Conservation (phyloP, 2,113 vertebrate genomes). For the Phainopepla nitens region DNA sequence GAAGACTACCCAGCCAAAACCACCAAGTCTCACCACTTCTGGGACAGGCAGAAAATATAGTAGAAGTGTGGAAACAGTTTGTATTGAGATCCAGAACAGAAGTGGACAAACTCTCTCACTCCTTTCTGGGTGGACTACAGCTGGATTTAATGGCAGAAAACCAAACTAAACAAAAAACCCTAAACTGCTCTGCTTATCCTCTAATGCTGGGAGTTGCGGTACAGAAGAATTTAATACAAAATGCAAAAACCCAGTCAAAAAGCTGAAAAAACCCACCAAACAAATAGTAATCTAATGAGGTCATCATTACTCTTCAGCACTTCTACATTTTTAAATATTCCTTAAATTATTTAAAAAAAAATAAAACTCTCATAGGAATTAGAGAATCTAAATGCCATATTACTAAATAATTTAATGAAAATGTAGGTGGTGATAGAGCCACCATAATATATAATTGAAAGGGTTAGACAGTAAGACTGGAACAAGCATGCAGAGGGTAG, state of each 20-base stretch:
- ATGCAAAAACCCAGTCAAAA: neutral
- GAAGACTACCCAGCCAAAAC: neutral
- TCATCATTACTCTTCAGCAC: neutral
- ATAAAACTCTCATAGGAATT: neutral
- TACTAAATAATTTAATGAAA: neutral
- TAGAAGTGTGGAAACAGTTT: neutral
- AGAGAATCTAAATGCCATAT: neutral
- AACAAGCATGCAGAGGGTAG: neutral
- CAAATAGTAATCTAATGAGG: neutral
- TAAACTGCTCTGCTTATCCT: too few relatives aligned
- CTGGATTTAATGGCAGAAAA: neutral
- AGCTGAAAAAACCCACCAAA: neutral
- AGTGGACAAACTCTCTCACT: neutral
- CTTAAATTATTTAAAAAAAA: neutral
- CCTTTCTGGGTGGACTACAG: neutral
- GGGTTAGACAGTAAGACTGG: neutral
- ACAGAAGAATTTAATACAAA: neutral
- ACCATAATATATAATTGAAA: neutral
- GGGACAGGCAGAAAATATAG: neutral
- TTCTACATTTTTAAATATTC: neutral
- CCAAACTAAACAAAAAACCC: neutral
- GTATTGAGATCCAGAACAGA: neutral
- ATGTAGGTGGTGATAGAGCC: neutral
- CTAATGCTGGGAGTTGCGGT: neutral
- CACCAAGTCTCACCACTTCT: neutral